Percentiles rank a stretch among this genome's conserved stretches.
phyloP scores from a whole-genome alignment of 2,797 vertebrate genomes.

The Crossoptilon crossoptilon region DNA sequence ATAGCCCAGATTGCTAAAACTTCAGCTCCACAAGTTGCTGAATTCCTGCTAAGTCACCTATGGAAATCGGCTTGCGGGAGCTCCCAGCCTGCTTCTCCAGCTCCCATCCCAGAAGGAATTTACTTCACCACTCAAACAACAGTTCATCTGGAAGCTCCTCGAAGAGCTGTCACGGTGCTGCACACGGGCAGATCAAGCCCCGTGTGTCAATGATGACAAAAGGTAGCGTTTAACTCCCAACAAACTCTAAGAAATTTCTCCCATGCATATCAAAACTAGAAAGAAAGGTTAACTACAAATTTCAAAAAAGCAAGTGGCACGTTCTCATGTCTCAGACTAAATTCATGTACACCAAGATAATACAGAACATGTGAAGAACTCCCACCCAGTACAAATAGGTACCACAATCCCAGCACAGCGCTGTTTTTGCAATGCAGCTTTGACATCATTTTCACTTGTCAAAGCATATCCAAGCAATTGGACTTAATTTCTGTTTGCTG shows the following conservation, averaged over 20 bases:
- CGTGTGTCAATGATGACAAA: fast-evolving
- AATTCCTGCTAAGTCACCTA: neutral
- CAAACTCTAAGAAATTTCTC: neutral
- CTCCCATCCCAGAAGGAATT: neutral
- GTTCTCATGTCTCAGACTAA: neutral
- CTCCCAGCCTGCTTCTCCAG: neutral
- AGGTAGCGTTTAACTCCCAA: neutral
- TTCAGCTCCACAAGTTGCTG: neutral
- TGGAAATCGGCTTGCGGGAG: neutral
- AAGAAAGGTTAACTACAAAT: neutral
- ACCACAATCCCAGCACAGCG: neutral
- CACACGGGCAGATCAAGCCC: neutral
- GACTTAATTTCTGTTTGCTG: neutral
- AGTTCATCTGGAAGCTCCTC: neutral
- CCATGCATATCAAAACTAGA: neutral
- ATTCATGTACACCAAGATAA: neutral
- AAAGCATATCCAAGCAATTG: neutral
- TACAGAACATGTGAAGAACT: neutral
- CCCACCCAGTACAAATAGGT: neutral
- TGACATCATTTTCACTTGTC: neutral
- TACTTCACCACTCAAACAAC: neutral
- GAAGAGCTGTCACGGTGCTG: neutral
- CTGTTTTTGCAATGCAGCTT: neutral
- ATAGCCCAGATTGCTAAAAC: neutral
- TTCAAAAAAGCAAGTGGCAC: neutral